phyloP scores from a whole-genome alignment of 2,113 vertebrate genomes.

The Datnioides undecimradiatus region DNA sequence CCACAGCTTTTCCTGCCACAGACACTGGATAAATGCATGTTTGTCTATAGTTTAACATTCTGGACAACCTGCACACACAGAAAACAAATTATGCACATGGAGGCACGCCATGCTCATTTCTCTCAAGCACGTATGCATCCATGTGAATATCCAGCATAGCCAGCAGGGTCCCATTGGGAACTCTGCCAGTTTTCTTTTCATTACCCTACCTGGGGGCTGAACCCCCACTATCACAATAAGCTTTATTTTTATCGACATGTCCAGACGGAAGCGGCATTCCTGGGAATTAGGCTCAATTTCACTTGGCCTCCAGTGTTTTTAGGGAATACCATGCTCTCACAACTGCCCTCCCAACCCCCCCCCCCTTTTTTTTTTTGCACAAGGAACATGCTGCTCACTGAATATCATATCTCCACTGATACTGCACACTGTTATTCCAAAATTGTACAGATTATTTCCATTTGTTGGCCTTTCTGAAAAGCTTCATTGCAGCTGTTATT shows the following conservation, averaged over 20 bases:
- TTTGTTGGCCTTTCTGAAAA: constrained; percentile 45
- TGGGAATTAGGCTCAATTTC: constrained; percentile 85
- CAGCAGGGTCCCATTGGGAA: constrained; percentile 67
- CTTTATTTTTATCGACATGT: constrained; percentile 82
- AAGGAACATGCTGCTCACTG: constrained; percentile 28
- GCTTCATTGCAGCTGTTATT: constrained; percentile 22
- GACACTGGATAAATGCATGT: constrained; percentile 51
- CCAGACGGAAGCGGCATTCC: constrained; percentile 83
- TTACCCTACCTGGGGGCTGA: constrained; percentile 74
- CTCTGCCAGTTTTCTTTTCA: constrained; percentile 80
- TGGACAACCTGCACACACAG: constrained; percentile 6
- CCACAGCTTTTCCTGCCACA: constrained; percentile 26
- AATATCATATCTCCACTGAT: constrained; percentile 48
- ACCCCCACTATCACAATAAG: constrained; percentile 82
- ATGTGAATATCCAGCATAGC: constrained; percentile 40
- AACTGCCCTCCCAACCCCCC: constrained; percentile 16
- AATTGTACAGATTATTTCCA: constrained; percentile 34
- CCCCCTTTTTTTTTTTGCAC: constrained; percentile 17
- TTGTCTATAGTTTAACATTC: constrained; percentile 48
- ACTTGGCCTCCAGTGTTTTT: constrained; percentile 81
- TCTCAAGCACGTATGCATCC: constrained; percentile 29
- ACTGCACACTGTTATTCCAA: constrained; percentile 44
- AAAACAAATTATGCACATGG: neutral
- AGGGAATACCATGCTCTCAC: constrained; percentile 66
- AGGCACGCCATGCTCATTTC: constrained; percentile 9